phyloP scores from a whole-genome alignment of 2,888 invertebrate genomes.

The Tuberolachnus salignus region DNA sequence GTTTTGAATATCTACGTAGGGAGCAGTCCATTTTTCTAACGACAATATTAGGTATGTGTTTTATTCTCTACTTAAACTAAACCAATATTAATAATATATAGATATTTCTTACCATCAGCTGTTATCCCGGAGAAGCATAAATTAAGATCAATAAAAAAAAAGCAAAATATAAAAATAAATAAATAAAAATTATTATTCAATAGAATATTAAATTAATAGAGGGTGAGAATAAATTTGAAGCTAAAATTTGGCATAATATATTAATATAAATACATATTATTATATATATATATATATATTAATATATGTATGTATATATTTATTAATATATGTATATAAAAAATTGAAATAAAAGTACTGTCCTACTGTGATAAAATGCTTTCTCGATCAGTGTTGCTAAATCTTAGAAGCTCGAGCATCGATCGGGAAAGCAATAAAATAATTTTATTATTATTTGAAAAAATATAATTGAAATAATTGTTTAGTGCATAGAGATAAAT shows the following conservation, averaged over 20 bases:
- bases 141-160: conserved; percentile 48
- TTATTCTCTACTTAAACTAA: conserved; percentile 49
- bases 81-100: conserved; percentile 47
- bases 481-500: conserved; percentile 18
- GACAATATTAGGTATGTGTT: conserved; percentile 43
- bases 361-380: conserved; percentile 54
- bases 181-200: conserved; percentile 44
- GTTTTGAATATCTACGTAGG: conserved; percentile 53
- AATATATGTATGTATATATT: conserved; percentile 13
- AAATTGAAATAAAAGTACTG: conserved; percentile 42
- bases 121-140: conserved; percentile 55
- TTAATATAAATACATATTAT: conserved; percentile 16
- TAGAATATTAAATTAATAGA: conserved; percentile 41
- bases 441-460: conserved; percentile 21
- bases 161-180: conserved; percentile 53
- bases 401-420: conserved; percentile 50
- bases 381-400: conserved; percentile 50
- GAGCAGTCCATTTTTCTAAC: conserved; percentile 55
- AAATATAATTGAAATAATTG: conserved; percentile 23
- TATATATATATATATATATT: too few relatives aligned
- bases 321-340: conserved; percentile 20
- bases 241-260: conserved; percentile 28
- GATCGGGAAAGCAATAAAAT: conserved; percentile 37
- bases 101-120: conserved; percentile 56
- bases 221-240: conserved; percentile 38